Percentiles rank a stretch among this genome's conserved stretches.
Conservation (phyloP, 1,140 invertebrate genomes). For the Phymastichus coffea region DNA sequence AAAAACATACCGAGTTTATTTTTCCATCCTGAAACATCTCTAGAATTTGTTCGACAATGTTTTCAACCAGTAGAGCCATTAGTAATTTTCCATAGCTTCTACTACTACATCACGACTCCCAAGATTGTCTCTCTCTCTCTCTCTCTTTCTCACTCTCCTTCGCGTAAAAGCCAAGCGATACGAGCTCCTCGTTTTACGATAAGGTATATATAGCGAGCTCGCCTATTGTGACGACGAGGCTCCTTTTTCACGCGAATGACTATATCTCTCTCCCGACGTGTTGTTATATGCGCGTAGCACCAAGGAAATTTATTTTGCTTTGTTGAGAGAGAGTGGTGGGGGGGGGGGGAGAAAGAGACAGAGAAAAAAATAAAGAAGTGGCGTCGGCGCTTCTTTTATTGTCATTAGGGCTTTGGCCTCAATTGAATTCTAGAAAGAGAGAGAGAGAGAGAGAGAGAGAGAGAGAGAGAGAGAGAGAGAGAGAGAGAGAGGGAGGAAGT, state of each 20-base stretch:
- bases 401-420: conserved; percentile 5
- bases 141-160: background rate
- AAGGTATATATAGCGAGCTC: conserved; percentile 33
- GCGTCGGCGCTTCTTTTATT: background rate
- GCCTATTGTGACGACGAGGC: conserved; percentile 13
- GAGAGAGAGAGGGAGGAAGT: no score
- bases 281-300: background rate
- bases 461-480: no score
- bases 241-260: conserved; percentile 16
- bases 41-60: conserved; percentile 14
- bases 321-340: no score
- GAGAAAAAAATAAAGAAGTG: no score
- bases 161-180: background rate
- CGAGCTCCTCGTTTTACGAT: conserved; percentile 33
- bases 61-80: conserved; percentile 30
- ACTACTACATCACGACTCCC: no score
- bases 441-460: no score
- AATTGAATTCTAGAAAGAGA: conserved; percentile 2
- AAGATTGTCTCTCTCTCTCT: background rate
- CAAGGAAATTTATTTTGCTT: conserved; percentile 8
- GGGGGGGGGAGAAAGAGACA: no score
- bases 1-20: no score
- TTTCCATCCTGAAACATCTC: no score
- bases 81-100: conserved; percentile 30
- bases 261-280: background rate